Conservation (phyloP, 2,888 invertebrate species). For the Acanthoscelides obtectus region DNA sequence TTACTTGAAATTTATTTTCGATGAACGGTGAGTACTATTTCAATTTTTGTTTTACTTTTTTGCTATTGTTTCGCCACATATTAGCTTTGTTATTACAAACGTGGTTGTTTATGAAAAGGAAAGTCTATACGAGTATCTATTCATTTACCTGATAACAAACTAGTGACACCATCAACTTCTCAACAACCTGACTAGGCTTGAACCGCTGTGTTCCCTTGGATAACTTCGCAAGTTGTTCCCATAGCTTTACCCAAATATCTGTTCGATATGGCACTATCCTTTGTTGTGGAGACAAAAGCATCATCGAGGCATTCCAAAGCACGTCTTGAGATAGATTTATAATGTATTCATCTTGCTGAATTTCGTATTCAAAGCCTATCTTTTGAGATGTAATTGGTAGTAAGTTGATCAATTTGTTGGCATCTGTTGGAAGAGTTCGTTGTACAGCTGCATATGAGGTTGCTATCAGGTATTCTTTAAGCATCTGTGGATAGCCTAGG, state of each 20-base stretch:
- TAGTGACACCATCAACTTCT: conserved; percentile 73
- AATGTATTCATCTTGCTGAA: conserved; percentile 53
- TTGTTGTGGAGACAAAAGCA: conserved; percentile 79
- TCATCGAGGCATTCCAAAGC: conserved; percentile 77
- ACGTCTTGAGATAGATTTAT: conserved; percentile 70
- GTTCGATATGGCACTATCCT: conserved; percentile 75
- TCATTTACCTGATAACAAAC: conserved; percentile 70
- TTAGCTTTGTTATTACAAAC: no score
- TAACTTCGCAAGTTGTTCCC: conserved; percentile 64
- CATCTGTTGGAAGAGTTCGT: conserved; percentile 68
- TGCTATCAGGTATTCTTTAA: conserved; percentile 79
- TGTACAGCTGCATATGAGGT: conserved; percentile 67
- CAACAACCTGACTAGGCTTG: conserved; percentile 65
- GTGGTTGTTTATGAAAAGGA: no score
- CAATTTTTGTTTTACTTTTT: no score
- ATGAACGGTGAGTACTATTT: no score
- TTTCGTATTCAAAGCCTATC: conserved; percentile 56
- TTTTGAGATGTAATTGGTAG: conserved; percentile 66
- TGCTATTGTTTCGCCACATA: no score
- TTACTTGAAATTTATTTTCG: no score
- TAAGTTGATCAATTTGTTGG: conserved; percentile 61
- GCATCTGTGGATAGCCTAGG: conserved; percentile 59
- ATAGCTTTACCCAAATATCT: conserved; percentile 79
- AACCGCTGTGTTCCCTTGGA: conserved; percentile 60
- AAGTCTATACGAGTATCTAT: no score